Conservation (phyloP, 92 coral and sea anemone species). For the Epizoanthus scotinus region DNA sequence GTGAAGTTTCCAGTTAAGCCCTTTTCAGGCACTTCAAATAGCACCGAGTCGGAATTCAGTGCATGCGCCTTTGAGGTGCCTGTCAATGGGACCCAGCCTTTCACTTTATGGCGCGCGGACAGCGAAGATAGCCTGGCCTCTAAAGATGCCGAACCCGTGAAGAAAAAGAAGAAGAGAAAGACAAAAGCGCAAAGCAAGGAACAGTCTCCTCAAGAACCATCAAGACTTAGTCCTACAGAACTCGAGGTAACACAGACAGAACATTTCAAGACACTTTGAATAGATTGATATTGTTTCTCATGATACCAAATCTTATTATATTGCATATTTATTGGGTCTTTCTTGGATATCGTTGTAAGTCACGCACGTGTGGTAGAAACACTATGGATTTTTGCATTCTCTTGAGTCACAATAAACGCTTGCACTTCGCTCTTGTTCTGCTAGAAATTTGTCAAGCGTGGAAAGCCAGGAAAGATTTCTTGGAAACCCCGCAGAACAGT, state of each 20-base stretch:
- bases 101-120: conserved; percentile 55
- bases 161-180: conserved; percentile 73
- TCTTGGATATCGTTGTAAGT: no score
- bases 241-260: conserved; percentile 47
- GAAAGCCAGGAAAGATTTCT: conserved; percentile 31
- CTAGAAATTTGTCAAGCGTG: conserved; percentile 31
- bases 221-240: conserved; percentile 52
- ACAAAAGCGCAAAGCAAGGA: conserved; percentile 35
- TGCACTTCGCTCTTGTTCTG: conserved; percentile 27
- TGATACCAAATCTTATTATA: neutral
- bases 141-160: conserved; percentile 65
- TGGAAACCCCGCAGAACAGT: conserved; percentile 35
- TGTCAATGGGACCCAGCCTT: conserved; percentile 61
- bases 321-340: neutral
- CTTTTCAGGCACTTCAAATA: conserved; percentile 48
- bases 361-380: no score
- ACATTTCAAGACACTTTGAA: neutral
- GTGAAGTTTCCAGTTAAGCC: conserved; percentile 65
- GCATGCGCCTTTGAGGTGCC: conserved; percentile 55
- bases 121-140: conserved; percentile 71
- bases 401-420: conserved; percentile 10
- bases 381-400: no score
- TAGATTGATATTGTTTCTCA: no score
- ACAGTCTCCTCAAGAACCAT: conserved; percentile 44
- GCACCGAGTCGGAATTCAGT: conserved; percentile 35